These are phyloP conservation scores for Luffia ferchaultella DNA, from an alignment of 2,888 invertebrate species.

Conservation along the genomic window DNA sequence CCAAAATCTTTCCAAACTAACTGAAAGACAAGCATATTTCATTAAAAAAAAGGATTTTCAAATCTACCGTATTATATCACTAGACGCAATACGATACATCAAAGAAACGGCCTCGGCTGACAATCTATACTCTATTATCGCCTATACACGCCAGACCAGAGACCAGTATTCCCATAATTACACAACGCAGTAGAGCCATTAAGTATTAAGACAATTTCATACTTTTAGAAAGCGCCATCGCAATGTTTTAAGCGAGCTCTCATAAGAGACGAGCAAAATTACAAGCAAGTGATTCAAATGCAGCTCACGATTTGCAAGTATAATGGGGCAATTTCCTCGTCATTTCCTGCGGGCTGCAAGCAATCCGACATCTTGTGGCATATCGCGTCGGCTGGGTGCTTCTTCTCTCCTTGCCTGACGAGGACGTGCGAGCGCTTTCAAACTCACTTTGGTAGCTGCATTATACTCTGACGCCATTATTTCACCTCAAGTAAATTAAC, in stretches of 20 bases:
- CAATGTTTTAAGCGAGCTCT: constrained; percentile 9
- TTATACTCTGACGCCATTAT: not conserved
- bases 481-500: not conserved
- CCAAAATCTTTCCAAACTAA: no score
- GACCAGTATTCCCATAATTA: no score
- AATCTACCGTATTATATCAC: no score
- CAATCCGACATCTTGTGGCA: constrained; percentile 50
- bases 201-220: no score
- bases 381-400: constrained; percentile 14
- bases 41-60: no score
- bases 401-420: not conserved
- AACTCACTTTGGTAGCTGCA: not conserved
- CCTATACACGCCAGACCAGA: no score
- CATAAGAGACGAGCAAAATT: constrained; percentile 40
- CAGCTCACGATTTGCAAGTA: constrained; percentile 57
- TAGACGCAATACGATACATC: no score
- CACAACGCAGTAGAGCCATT: no score
- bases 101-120: no score
- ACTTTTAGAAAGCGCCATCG: not conserved
- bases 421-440: no score
- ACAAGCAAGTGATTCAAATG: constrained; percentile 56
- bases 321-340: constrained; percentile 61
- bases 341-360: constrained; percentile 53
- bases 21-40: no score
- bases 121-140: no score